A percentile compares a stretch with the other conserved stretches of the same genome.
Conservation (phyloP, 2,797 vertebrate genomes). For the Scleropages formosus region DNA sequence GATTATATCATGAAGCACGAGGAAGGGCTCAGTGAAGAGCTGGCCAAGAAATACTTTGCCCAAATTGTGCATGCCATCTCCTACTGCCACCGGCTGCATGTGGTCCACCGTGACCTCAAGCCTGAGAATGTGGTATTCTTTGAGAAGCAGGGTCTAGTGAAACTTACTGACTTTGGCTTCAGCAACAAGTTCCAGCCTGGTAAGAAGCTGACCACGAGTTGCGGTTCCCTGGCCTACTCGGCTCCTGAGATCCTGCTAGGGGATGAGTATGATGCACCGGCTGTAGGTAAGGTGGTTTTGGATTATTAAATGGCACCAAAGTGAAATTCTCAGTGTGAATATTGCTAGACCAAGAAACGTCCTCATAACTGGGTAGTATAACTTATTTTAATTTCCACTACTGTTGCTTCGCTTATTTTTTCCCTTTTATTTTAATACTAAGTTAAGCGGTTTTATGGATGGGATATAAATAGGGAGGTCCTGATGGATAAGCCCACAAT, state of each 20-base stretch:
- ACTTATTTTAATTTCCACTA: too few species aligned
- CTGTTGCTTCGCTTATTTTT: too few species aligned
- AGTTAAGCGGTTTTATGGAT: too few species aligned
- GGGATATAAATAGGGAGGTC: too few species aligned
- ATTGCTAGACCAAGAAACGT: too few species aligned
- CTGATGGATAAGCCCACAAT: too few species aligned
- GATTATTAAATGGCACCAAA: too few species aligned
- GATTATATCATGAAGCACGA: slow-evolving; percentile 99
- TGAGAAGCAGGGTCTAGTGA: slow-evolving; percentile 95
- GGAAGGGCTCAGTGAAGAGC: slow-evolving; percentile 90
- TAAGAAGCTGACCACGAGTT: slow-evolving; percentile 96
- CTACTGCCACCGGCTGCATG: slow-evolving; percentile 94
- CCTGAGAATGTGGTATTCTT: slow-evolving; percentile 98
- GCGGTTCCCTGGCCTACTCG: slow-evolving; percentile 93
- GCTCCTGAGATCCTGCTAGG: slow-evolving; percentile 96
- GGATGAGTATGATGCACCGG: slow-evolving; percentile 96
- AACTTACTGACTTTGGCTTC: slow-evolving; percentile 98
- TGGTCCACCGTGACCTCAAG: slow-evolving; percentile 95
- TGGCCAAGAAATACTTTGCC: slow-evolving; percentile 96
- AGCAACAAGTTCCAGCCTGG: slow-evolving; percentile 98
- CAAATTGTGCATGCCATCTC: slow-evolving; percentile 98
- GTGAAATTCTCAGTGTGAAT: too few species aligned
- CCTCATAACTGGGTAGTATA: too few species aligned
- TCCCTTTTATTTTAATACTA: too few species aligned
- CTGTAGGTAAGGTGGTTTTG: slow-evolving; percentile 79